Evolutionary conservation across 2,888 invertebrate genomes (phyloP).

Genomic region (Acanthopleura granulata): DNA sequence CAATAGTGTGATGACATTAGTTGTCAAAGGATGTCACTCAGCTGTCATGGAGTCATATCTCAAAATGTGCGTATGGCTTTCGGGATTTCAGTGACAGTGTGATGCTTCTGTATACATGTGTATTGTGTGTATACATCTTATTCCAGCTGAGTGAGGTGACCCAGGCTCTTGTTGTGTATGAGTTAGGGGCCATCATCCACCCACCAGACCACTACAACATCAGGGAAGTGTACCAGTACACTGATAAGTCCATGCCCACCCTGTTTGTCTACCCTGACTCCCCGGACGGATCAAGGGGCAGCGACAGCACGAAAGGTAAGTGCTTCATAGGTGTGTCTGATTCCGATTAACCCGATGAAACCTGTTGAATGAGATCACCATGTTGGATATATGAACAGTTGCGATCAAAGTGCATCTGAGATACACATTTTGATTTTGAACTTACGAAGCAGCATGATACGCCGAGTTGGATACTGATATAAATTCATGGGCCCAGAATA

Average conservation of each 20-base stretch:
- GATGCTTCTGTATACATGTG: neutral
- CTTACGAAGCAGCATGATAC: too few species aligned
- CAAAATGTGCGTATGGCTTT: neutral
- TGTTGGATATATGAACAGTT: too few species aligned
- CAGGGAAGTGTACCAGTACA: constrained; percentile 50
- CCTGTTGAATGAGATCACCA: too few species aligned
- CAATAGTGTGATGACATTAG: too few species aligned
- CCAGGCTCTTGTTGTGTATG: constrained; percentile 56
- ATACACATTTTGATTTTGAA: too few species aligned
- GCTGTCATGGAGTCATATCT: too few species aligned
- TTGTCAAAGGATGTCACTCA: too few species aligned
- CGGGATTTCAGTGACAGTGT: neutral
- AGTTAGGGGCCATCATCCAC: constrained; percentile 58
- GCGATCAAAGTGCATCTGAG: too few species aligned
- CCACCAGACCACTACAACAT: constrained; percentile 57
- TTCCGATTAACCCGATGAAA: too few species aligned
- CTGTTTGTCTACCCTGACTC: constrained; percentile 54
- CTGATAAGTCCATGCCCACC: constrained; percentile 55
- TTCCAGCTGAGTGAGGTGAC: constrained; percentile 58
- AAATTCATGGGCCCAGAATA: too few species aligned
- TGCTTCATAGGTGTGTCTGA: neutral
- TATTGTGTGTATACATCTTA: neutral
- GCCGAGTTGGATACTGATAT: too few species aligned
- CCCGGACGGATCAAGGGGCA: neutral
- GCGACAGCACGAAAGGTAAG: too few species aligned